Evolutionary conservation across 2,888 invertebrate genomes (phyloP).

Genomic region (Pachycephus smyrnensis): DNA sequence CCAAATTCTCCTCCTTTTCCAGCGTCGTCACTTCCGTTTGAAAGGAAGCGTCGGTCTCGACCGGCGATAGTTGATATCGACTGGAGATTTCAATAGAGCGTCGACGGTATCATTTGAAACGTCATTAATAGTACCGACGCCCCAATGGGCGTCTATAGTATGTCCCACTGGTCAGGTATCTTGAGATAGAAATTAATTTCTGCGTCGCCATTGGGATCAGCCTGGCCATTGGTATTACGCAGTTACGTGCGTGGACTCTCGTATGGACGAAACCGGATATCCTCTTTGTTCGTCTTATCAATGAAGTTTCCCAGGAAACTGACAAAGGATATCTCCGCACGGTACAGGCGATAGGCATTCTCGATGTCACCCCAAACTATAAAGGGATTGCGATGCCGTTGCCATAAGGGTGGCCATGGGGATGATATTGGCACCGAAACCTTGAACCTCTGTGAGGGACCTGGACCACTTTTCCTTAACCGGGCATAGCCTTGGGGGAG

Average conservation of each 20-base stretch:
- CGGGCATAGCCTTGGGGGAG: not conserved
- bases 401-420: slow-evolving; percentile 12
- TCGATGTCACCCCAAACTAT: slow-evolving; percentile 21
- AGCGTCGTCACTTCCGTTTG: slow-evolving; percentile 21
- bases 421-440: slow-evolving; percentile 14
- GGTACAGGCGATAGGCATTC: slow-evolving; percentile 17
- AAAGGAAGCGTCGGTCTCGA: slow-evolving; percentile 34
- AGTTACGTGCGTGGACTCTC: not conserved
- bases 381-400: slow-evolving; percentile 22
- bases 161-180: not conserved
- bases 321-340: slow-evolving; percentile 21
- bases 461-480: not conserved
- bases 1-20: slow-evolving; percentile 10
- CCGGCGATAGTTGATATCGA: slow-evolving; percentile 1
- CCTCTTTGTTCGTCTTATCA: slow-evolving; percentile 16
- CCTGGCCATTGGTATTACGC: not conserved
- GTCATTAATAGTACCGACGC: not conserved
- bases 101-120: slow-evolving; percentile 3
- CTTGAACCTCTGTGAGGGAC: slow-evolving; percentile 11
- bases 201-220: slow-evolving; percentile 10
- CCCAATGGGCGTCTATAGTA: not conserved
- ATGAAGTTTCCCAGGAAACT: slow-evolving; percentile 10
- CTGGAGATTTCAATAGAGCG: not conserved
- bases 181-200: not conserved
- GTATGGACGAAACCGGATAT: slow-evolving; percentile 5